phyloP scores from a whole-genome alignment of 1,140 invertebrate species.

The Papilio helenus region DNA sequence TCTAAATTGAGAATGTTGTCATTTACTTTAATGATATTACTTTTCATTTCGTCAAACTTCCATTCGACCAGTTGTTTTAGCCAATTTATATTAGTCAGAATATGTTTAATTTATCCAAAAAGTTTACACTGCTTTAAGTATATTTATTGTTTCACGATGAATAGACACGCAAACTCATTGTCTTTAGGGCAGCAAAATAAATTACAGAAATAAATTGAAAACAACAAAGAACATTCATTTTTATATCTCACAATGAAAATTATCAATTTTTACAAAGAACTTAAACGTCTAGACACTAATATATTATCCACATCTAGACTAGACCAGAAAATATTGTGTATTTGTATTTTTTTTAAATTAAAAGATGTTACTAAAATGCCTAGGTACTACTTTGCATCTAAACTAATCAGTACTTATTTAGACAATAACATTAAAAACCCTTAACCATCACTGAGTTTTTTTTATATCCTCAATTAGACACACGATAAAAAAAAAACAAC shows the following conservation, averaged over 20 bases:
- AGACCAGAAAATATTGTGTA: too few species aligned
- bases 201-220: conserved; percentile 33
- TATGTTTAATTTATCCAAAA: conserved; percentile 28
- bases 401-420: too few species aligned
- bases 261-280: background rate
- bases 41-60: background rate
- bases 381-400: too few species aligned
- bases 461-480: too few species aligned
- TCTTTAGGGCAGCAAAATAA: conserved; percentile 22
- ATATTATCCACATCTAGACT: too few species aligned
- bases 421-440: too few species aligned
- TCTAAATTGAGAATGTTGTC: background rate
- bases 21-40: background rate
- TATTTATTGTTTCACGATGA: conserved; percentile 38
- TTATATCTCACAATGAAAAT: background rate
- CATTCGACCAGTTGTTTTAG: background rate
- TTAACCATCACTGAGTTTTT: too few species aligned
- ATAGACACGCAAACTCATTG: conserved; percentile 36
- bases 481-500: background rate
- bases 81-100: too few species aligned
- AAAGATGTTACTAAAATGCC: too few species aligned
- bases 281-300: background rate
- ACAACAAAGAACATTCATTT: background rate
- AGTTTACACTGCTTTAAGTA: conserved; percentile 3
- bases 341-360: too few species aligned